Conservation (phyloP, 1,140 invertebrate genomes). For the Campodea augens region DNA sequence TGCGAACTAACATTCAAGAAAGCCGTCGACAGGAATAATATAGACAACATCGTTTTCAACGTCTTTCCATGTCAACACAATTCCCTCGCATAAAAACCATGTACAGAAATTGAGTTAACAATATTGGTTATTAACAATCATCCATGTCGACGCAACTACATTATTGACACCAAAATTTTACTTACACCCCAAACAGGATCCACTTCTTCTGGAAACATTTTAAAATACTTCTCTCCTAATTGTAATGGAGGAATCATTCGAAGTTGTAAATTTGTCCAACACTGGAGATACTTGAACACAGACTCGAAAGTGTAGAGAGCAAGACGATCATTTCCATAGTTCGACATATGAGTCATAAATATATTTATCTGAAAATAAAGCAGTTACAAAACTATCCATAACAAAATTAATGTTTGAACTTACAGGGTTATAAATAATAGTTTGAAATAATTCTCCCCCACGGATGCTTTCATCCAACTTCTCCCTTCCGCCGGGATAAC, state of each 20-base stretch:
- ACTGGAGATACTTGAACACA: slow-evolving; percentile 86
- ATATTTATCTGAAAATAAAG: slow-evolving; percentile 66
- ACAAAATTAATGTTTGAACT: slow-evolving; percentile 21
- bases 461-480: slow-evolving; percentile 82
- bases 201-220: slow-evolving; percentile 75
- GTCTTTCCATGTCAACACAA: no score
- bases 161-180: background rate
- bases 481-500: slow-evolving; percentile 80
- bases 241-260: slow-evolving; percentile 70
- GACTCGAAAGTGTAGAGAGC: slow-evolving; percentile 95
- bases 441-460: slow-evolving; percentile 94
- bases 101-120: no score
- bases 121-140: background rate
- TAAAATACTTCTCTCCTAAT: slow-evolving; percentile 87
- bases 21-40: no score
- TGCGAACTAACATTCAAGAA: no score
- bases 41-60: no score
- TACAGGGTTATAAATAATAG: slow-evolving; percentile 89
- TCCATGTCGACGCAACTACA: no score
- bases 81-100: no score
- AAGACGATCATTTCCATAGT: slow-evolving; percentile 93
- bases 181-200: slow-evolving; percentile 80
- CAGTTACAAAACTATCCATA: slow-evolving; percentile 2
- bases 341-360: slow-evolving; percentile 99
- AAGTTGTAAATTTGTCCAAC: slow-evolving; percentile 88